phyloP scores from a whole-genome alignment of 2,888 invertebrate species.

The Listrodromus nycthemerus region DNA sequence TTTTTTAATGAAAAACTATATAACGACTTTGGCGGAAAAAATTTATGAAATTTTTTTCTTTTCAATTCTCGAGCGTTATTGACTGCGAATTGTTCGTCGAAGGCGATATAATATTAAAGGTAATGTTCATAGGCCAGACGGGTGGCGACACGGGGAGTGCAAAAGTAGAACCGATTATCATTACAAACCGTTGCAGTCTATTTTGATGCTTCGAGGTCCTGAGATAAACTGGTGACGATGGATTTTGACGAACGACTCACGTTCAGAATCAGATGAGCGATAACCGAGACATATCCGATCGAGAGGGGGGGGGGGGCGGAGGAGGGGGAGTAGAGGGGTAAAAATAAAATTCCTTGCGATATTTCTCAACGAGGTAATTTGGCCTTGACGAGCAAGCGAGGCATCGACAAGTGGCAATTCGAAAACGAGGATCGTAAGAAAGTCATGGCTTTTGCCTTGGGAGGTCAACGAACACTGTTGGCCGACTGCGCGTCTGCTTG shows the following conservation, averaged over 20 bases:
- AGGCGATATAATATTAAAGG: not conserved
- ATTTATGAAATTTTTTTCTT: too few relatives aligned
- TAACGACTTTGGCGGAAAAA: constrained; percentile 44
- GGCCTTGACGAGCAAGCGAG: constrained; percentile 25
- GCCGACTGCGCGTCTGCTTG: constrained; percentile 10
- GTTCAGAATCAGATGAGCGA: constrained; percentile 64
- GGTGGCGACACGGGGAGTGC: not conserved
- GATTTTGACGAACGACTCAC: constrained; percentile 36
- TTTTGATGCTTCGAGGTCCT: constrained; percentile 20
- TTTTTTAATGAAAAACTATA: too few relatives aligned
- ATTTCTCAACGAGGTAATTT: constrained; percentile 64
- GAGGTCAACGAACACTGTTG: constrained; percentile 60
- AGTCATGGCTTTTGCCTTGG: constrained; percentile 56
- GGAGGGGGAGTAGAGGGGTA: not conserved
- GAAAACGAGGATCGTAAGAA: constrained; percentile 41
- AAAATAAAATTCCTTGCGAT: constrained; percentile 28
- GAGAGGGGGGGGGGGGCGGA: not conserved
- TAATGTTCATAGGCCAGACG: not conserved
- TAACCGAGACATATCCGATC: constrained; percentile 63
- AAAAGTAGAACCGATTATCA: not conserved
- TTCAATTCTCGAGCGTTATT: not conserved
- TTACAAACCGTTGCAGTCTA: constrained; percentile 45
- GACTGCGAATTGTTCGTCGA: not conserved
- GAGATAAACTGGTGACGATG: constrained; percentile 31
- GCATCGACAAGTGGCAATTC: constrained; percentile 49